Conservation (phyloP, 2,888 invertebrate genomes). For the Patella pellucida region DNA sequence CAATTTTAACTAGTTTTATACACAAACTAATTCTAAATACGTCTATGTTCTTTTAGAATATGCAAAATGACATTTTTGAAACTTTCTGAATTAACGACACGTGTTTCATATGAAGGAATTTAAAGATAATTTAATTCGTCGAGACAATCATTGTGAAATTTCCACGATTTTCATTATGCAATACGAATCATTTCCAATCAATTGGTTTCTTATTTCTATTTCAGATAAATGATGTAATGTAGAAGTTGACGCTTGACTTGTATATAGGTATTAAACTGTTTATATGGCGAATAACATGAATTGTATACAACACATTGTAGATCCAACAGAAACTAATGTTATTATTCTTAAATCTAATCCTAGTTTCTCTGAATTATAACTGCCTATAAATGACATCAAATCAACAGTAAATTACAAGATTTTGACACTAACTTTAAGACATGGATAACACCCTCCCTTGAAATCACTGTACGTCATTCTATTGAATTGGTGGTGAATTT, state of each 20-base stretch:
- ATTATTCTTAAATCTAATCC: not conserved
- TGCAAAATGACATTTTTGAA: no score
- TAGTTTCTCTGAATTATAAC: not conserved
- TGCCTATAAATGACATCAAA: not conserved
- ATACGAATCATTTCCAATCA: no score
- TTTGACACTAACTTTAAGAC: constrained; percentile 5
- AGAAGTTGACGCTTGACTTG: not conserved
- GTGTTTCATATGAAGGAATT: no score
- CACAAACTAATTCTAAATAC: no score
- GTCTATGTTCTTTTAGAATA: no score
- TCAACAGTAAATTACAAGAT: constrained; percentile 7
- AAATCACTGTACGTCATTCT: not conserved
- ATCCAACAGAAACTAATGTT: not conserved
- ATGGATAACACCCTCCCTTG: not conserved
- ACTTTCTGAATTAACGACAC: no score
- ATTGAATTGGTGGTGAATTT: not conserved
- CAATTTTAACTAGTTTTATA: no score
- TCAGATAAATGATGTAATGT: no score
- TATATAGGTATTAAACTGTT: constrained; percentile 9
- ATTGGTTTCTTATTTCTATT: no score
- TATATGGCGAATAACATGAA: not conserved
- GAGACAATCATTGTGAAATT: no score
- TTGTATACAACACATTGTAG: not conserved
- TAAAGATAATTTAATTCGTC: no score
- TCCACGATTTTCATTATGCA: no score